Percentiles rank a stretch among this genome's conserved stretches.
phyloP scores from a whole-genome alignment of 2,797 vertebrate species.

The Novumbra hubbsi region DNA sequence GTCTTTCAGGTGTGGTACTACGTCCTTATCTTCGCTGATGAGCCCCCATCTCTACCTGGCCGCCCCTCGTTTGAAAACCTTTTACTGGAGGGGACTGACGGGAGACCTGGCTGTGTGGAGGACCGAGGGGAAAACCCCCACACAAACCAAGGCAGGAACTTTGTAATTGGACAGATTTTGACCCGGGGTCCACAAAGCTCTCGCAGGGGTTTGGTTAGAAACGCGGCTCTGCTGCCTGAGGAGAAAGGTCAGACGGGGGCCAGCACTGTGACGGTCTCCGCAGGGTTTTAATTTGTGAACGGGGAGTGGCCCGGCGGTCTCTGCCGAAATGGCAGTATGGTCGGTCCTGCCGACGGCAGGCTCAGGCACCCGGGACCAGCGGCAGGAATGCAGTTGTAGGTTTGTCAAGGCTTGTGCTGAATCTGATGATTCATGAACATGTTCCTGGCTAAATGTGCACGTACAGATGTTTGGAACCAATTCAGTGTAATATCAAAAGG shows the following conservation, averaged over 20 bases:
- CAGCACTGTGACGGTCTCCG: slow-evolving; percentile 24
- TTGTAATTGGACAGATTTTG: neutral
- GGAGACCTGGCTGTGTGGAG: neutral
- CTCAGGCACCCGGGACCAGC: neutral
- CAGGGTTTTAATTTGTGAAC: slow-evolving; percentile 60
- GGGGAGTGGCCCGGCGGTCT: slow-evolving; percentile 46
- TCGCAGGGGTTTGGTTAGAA: neutral
- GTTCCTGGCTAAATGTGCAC: too few species aligned
- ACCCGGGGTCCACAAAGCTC: neutral
- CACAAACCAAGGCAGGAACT: neutral
- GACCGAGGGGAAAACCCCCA: neutral
- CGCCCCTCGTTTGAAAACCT: slow-evolving; percentile 32
- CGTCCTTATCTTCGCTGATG: slow-evolving; percentile 43
- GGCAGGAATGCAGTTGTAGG: slow-evolving; percentile 45
- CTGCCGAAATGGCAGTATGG: slow-evolving; percentile 44
- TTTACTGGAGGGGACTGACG: slow-evolving; percentile 30
- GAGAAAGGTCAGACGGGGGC: slow-evolving; percentile 29
- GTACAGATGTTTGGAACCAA: too few species aligned
- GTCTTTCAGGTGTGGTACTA: neutral
- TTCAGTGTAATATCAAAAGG: too few species aligned
- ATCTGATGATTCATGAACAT: too few species aligned
- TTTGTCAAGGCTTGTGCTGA: too few species aligned
- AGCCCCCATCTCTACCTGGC: slow-evolving; percentile 15
- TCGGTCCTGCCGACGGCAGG: slow-evolving; percentile 5
- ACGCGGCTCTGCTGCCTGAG: neutral